Evolutionary conservation across 2,888 invertebrate genomes (phyloP).

Genomic region (Metacarcinus magister): DNA sequence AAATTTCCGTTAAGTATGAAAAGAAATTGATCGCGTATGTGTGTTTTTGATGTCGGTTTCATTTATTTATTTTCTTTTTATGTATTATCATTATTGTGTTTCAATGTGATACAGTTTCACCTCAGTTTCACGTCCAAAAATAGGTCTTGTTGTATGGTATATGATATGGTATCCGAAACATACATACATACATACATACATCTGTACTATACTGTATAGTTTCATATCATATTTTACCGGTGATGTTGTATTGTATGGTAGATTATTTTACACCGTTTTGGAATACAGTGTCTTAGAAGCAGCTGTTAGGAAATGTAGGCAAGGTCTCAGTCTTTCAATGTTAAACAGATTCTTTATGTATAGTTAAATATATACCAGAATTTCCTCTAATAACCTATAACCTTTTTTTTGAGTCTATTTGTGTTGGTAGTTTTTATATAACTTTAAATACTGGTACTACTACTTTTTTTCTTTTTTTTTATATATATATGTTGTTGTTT

Average conservation of each 20-base stretch:
- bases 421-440: constrained; percentile 49
- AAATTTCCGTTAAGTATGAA: constrained; percentile 16
- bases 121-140: constrained; percentile 38
- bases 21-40: not conserved
- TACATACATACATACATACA: constrained; percentile 49
- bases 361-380: not conserved
- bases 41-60: not conserved
- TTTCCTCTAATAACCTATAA: not conserved
- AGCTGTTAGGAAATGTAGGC: constrained; percentile 64
- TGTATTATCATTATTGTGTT: not conserved
- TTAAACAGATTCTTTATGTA: constrained; percentile 10
- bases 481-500: not conserved
- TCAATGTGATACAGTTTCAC: constrained; percentile 43
- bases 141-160: constrained; percentile 53
- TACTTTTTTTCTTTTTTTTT: not conserved
- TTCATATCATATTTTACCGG: constrained; percentile 69
- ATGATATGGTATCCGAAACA: not conserved
- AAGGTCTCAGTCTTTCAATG: constrained; percentile 8
- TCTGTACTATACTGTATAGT: constrained; percentile 75
- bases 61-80: not conserved
- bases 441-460: not conserved
- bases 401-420: not conserved
- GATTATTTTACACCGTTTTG: constrained; percentile 57
- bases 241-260: constrained; percentile 50
- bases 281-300: constrained; percentile 61